phyloP scores from a whole-genome alignment of 1,140 invertebrate species.

The Copidosoma floridanum region DNA sequence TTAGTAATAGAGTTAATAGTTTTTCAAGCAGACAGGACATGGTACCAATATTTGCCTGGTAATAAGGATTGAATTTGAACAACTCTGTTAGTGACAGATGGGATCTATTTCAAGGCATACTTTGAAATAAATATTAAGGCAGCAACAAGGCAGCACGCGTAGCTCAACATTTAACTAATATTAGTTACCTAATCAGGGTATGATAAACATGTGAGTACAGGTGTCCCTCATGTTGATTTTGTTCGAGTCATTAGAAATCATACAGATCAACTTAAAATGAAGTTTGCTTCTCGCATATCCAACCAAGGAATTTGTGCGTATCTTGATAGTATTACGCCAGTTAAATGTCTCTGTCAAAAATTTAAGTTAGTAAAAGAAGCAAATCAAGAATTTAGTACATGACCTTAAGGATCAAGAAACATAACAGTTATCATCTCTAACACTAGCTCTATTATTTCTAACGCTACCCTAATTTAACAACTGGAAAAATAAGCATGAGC shows the following conservation, averaged over 20 bases:
- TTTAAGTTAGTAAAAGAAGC: not conserved
- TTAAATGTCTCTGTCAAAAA: not conserved
- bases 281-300: conserved; percentile 11
- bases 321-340: conserved; percentile 1
- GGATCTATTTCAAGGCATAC: no score
- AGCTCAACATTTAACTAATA: no score
- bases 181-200: no score
- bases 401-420: not conserved
- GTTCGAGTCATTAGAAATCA: not conserved
- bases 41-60: no score
- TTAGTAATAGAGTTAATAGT: no score
- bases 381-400: not conserved
- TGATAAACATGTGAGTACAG: not conserved
- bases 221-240: not conserved
- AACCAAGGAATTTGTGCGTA: conserved; percentile 17
- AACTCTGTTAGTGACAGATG: no score
- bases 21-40: no score
- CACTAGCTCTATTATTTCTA: not conserved
- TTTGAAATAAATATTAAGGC: no score
- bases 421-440: conserved; percentile 9
- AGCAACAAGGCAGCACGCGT: no score
- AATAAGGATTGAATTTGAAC: no score
- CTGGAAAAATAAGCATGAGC: not conserved
- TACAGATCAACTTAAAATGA: not conserved
- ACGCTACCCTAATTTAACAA: not conserved